Base-by-base conservation (phyloP, 2,888 invertebrate species). In the Synergus itoensis region DNA sequence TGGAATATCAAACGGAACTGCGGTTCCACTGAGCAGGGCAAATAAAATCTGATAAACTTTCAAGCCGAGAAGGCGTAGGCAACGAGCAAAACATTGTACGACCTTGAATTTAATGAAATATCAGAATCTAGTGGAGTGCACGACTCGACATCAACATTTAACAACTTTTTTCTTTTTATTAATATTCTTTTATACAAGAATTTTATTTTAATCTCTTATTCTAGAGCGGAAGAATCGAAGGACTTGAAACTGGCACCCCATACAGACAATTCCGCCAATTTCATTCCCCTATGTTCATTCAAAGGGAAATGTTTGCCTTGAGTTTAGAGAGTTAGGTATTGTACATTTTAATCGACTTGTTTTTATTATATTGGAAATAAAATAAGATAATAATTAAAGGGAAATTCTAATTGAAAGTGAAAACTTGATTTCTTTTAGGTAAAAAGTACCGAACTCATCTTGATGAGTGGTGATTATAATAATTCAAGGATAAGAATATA, bases 31-130 rank as follows among this genome's bases (percentile, higher is more conserved):
- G 57, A 57, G 57, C 18, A 57, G 9, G 53, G n/a, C n/a, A 53
- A n/a, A n/a, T 67, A 65, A 65, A 65, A 65, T 41, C 41, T 65
- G 65, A 41, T 65, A 41, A 65, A 53, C n/a, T n/a, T 53, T 53
- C 2, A n/a, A n/a, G n/a, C n/a, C n/a, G 53, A n/a, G 53, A 53
- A 53, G 53, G n/a, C n/a, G n/a, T 53, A 11, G n/a, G 8, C n/a
- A 53, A 53, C n/a, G 8, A 53, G 16, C 53, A n/a, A 53, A 53
- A 53, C 9, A 53, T n/a, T n/a, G n/a, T 53, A n/a, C 53, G n/a
- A 57, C 57, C 57, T 57, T 57, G 57, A 57, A 57, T 18, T 57
- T 18, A 18, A 57, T 57, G 8, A 18, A 3, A n/a, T 57, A 57
- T 57, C 36, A 36, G 36, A 36, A 5, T 36, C 9, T 4, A 57